Evolutionary conservation across 2,888 invertebrate genomes (phyloP), one percentile per base, ranked within the genome.

Genomic region (Eupithecia abbreviata): DNA sequence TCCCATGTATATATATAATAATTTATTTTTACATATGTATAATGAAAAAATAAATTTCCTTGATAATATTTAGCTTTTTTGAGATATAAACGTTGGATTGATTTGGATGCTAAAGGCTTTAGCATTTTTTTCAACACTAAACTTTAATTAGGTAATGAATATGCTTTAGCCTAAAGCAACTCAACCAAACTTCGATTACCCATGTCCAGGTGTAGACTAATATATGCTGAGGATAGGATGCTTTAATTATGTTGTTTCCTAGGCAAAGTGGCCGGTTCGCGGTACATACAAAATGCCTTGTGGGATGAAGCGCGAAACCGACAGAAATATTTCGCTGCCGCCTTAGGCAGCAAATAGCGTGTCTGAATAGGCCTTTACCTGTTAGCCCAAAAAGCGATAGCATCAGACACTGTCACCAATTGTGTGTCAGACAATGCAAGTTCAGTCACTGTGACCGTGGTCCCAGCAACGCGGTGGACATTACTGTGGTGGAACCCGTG

Each of bases 401-500:
- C 15, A 85, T 92, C 91, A 89, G 62, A 88, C 77, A 87, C 86
- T 76, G 68, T 74, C 71, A 58, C 69, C 81, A 75, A 87, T 89
- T 86, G 87, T 87, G 84, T 62, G 72, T 73, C 86, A 82, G 84
- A 90, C 90, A 90, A 89, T 88, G 18, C 9, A 88, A 79, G 86
- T 47, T 81, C 85, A 82, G 72, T 45, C 75, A 74, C 87, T 92
- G 90, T 92, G 92, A 91, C 91, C 86, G 79, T 77, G 84, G 71
- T 69, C 72, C 84, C 82, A 43, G 5, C 42, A 1, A 77, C 79
- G 76, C 85, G 75, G 49, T 42, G 87, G 81, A 78, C 84, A 84
- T 80, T 76, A 80, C 77, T 83, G 81, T 77, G 81, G 79, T 81
- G 77, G 49, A 73, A 76, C 13, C 55, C 71, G 79, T 67, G 71